Evolutionary conservation across 2,888 invertebrate genomes (phyloP), one percentile per base, ranked within the genome.

Genomic region (Abrostola tripartita): DNA sequence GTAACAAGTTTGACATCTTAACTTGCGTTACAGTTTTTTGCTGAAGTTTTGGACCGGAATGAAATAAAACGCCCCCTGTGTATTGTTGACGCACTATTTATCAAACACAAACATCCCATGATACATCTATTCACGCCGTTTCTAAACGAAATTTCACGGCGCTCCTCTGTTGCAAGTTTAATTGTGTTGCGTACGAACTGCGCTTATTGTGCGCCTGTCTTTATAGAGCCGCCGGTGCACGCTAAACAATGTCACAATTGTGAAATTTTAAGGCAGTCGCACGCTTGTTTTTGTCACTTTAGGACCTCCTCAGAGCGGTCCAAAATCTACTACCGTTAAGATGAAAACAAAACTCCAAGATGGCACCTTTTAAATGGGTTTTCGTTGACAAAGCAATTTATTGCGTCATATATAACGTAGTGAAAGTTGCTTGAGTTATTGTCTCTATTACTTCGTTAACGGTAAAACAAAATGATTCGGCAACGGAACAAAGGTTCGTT

Each of bases 341-440:
- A 81, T 83, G 86, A 86, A 91, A 91, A 93, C 91, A 92, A 92
- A 90, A 81, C 81, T 71, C 61, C 50, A 66, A 69, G 70, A 85
- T 84, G 68, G 81, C 82, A 76, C 81, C 83, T 84, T 82, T 81
- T 79, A 84, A 88, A 88, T 81, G 81, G 84, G 77, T 78, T 81
- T 68, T 68, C 73, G 54, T 52, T 54, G 74, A 92, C 92, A 92
- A 92, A 86, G 75, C 78, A 78, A 83, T 93, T 93, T 93, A 94
- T 92, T 91, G 88, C 86, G 82, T 89, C 90, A 90, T 92, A 92
- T 91, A 92, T 91, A 89, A 93, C 86, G 75, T 89, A 94, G 94
- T 93, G 94, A 94, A 94, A 94, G 94, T 93, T 88, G 86, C 81
- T 78, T 73, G 74, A 65, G 71, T 81, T 81, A 84, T 91, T 90